Evolutionary conservation across 2,797 vertebrate genomes (phyloP), one percentile per base, ranked within the genome.

Genomic region (Trichosurus vulpecula): DNA sequence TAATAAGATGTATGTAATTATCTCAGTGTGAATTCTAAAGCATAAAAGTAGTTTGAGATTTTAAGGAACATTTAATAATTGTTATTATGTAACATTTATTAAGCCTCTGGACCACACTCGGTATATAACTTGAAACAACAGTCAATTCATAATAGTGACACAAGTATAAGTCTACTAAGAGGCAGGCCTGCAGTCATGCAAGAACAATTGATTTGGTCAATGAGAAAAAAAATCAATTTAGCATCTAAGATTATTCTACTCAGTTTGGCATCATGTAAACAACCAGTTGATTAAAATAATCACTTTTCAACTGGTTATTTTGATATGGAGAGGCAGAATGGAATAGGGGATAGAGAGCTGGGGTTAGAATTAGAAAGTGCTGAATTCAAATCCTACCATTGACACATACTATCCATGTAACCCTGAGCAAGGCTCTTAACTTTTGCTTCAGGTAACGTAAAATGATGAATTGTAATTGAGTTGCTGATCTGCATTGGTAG

Each of bases 61-160:
- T 97, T 96, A 96, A 96, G 90, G 97, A 97, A 97, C 96, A 95
- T 95, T 97, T 97, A 98, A 95, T 96, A 94, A 93, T 96, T 96
- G 93, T 97, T 97, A 97, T 98, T 97, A 97, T 96, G 81, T 98
- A 98, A 97, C 96, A 93, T 97, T 97, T 97, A 98, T 97, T 96
- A 97, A 97, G 91, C 95, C 94, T 96, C 92, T 90, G 52, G 91
- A 94, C 89, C 97, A 92, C 97, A 94, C 29, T 97, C 96, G 91
- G 95, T 97, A 94, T 96, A 92, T 96, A 96, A 95, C 91, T 95
- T 47, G 95, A 93, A 96, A 91, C 94, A 97, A 95, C 93, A 96
- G 92, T 97, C 95, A 97, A 57, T 90, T 61, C 58, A 90, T 92
- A 52, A 53, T 94, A 81, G 92, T 95, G 91, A 96, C 90, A 90